Conservation (phyloP, 2,113 vertebrate genomes). For the Onychostoma macrolepis region DNA sequence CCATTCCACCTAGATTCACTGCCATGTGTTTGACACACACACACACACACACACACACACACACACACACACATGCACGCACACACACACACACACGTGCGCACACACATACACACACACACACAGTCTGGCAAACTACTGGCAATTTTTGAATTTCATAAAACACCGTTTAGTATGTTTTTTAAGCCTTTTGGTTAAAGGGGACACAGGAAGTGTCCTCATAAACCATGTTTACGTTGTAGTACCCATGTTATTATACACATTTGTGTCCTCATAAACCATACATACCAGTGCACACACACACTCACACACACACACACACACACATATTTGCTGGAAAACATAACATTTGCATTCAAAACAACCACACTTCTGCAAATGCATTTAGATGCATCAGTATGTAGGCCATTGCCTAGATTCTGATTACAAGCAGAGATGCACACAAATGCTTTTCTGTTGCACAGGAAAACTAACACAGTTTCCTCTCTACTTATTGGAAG, state of each 20-base stretch:
- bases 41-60: not conserved
- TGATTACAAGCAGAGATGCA: not conserved
- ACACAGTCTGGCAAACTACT: too few species aligned
- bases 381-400: not conserved
- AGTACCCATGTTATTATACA: too few species aligned
- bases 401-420: not conserved
- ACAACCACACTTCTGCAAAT: not conserved
- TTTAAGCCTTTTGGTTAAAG: too few species aligned
- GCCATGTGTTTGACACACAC: not conserved
- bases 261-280: too few species aligned
- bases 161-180: too few species aligned
- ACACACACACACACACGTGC: not conserved
- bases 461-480: not conserved
- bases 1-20: slow-evolving; percentile 13
- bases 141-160: too few species aligned
- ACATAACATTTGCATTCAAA: not conserved
- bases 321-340: not conserved
- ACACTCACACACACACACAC: not conserved
- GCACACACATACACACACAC: not conserved
- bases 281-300: too few species aligned
- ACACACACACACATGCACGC: not conserved
- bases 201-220: too few species aligned
- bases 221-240: too few species aligned
- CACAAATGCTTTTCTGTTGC: slow-evolving; percentile 9
- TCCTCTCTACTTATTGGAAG: slow-evolving; percentile 23